Base-by-base conservation (phyloP, 2,888 invertebrate genomes). In the Spodoptera littoralis region DNA sequence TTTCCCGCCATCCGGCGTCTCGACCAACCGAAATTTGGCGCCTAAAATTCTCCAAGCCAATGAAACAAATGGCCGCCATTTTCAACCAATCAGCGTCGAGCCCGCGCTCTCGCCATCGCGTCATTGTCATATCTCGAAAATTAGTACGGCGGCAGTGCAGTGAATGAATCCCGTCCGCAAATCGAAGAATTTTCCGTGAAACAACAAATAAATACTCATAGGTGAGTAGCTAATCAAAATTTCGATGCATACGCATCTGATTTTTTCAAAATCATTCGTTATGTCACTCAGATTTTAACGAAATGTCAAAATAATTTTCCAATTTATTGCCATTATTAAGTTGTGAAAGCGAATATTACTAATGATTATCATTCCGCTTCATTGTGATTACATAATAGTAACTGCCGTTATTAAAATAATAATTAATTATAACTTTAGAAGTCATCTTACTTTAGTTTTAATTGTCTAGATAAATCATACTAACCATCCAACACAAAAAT, bases 21-120 rank as follows among this genome's bases (percentile, higher is more conserved):
- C 92, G 88, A 90, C 94, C 94, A 94, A 94, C 94, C 94, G 93
- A 94, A 94, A 92, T 90, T 94, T 94, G 89, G 89, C 94, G 94
- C 94, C 93, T 89, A 90, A 93, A 93, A 87, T 82, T 58, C 77
- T 75, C 60, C 63, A 71, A 82, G 77, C 94, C 94, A 94, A 94
- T 93, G 71, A 84, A 64, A 85, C 76, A 75, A 84, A 78, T 87
- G 91, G 91, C 94, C 94, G 94, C 94, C 93, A 88, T 92, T 94
- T 94, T 92, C 80, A 73, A 88, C 94, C 94, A 94, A 94, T 92
- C 77, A 86, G 80, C 83, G 82, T 42, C 79, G 83, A 93, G 87
- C 94, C 93, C 94, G 94, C 94, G 94, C 93, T 94, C 92, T 91
- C 89, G 91, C 92, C 91, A 92, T 85, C 89, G 94, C 93, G 92